Conservation (phyloP, 1,140 invertebrate species). For the Limonius californicus region DNA sequence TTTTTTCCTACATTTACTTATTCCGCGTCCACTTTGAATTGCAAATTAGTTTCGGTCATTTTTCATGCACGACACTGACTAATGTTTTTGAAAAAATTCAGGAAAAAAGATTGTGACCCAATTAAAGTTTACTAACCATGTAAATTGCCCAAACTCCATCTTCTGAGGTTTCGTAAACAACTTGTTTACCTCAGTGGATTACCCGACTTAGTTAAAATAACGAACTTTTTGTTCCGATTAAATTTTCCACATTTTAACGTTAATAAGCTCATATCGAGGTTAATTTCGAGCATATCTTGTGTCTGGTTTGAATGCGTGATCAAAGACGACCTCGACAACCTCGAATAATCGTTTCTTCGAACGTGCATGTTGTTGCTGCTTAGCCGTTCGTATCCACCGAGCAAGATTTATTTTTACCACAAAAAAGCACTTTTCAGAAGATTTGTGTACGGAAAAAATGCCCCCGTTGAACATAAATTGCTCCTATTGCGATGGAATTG, state of each 20-base stretch:
- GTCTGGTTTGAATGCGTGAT: conserved; percentile 22
- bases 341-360: conserved; percentile 27
- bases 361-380: conserved; percentile 25
- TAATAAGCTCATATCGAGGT: conserved; percentile 3
- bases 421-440: neutral
- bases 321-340: conserved; percentile 28
- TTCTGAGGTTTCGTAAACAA: too few relatives aligned
- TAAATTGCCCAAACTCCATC: too few relatives aligned
- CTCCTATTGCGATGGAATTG: too few relatives aligned
- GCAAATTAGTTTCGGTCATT: neutral
- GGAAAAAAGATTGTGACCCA: too few relatives aligned
- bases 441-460: too few relatives aligned
- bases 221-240: too few relatives aligned
- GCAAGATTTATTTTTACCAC: neutral
- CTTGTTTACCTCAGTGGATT: too few relatives aligned
- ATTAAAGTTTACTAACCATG: too few relatives aligned
- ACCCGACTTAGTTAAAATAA: too few relatives aligned
- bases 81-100: too few relatives aligned
- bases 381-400: conserved; percentile 22
- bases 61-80: neutral
- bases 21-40: neutral
- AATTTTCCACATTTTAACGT: too few relatives aligned
- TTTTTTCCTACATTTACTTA: conserved; percentile 8
- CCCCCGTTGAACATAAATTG: too few relatives aligned
- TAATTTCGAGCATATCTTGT: neutral